A percentile compares a stretch with the other conserved stretches of the same genome.
These are phyloP conservation scores for Beroe ovata DNA, from an alignment of 37 sponge, comb jelly and placozoan genomes.

Conservation along the genomic window DNA sequence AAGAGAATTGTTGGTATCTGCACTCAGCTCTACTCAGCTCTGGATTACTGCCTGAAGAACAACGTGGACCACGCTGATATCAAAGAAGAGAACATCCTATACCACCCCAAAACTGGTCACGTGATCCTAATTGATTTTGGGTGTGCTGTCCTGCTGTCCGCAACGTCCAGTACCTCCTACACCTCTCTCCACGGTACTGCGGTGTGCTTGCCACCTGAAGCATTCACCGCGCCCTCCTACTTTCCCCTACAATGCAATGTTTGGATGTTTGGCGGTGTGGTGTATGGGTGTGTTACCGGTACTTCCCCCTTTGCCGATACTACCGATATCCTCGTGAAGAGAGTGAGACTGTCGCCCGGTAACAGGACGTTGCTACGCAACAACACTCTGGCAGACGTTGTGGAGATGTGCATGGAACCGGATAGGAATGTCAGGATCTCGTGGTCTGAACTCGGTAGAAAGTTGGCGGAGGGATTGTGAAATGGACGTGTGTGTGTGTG, in stretches of 20 bases:
- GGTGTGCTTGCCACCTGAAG: slow-evolving; percentile 50
- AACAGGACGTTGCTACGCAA: not conserved
- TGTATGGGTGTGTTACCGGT: slow-evolving; percentile 43
- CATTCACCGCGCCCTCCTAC: slow-evolving; percentile 21
- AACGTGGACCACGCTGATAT: slow-evolving; percentile 46
- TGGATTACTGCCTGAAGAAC: slow-evolving; percentile 50
- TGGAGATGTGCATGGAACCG: slow-evolving; percentile 62
- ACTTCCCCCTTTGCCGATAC: not conserved
- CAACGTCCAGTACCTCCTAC: not conserved
- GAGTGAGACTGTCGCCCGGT: slow-evolving; percentile 1
- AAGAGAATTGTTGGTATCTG: not conserved
- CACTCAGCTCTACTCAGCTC: not conserved
- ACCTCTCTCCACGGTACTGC: slow-evolving; percentile 28
- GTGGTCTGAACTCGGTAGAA: slow-evolving; percentile 39
- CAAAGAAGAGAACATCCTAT: slow-evolving; percentile 59
- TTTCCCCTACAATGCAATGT: slow-evolving; percentile 29
- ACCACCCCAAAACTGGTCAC: slow-evolving; percentile 20
- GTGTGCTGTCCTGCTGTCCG: slow-evolving; percentile 15
- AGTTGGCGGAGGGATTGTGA: no score
- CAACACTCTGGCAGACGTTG: not conserved
- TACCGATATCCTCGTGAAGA: slow-evolving; percentile 42
- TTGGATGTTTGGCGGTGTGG: slow-evolving; percentile 20
- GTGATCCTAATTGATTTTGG: slow-evolving; percentile 31
- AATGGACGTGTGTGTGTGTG: no score
- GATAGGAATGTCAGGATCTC: not conserved